phyloP scores from a whole-genome alignment of 2,888 invertebrate genomes.

The Pocota personata region DNA sequence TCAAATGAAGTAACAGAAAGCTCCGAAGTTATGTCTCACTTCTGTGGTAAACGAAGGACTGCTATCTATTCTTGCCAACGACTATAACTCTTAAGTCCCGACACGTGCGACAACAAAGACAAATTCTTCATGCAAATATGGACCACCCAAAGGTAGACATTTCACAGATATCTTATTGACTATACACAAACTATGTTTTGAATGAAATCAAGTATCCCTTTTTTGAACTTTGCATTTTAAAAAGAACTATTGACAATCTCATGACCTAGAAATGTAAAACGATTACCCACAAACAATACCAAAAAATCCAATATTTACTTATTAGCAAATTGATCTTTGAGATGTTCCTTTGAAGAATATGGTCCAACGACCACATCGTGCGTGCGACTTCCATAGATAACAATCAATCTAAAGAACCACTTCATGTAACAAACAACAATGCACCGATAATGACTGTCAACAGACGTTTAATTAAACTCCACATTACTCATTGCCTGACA shows the following conservation, averaged over 20 bases:
- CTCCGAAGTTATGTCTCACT: no score
- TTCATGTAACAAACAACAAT: neutral
- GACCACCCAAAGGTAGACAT: neutral
- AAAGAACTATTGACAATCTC: neutral
- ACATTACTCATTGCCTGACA: neutral
- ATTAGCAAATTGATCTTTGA: neutral
- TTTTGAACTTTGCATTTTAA: neutral
- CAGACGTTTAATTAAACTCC: neutral
- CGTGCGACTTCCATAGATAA: conserved; percentile 19
- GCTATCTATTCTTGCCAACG: no score
- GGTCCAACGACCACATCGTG: neutral
- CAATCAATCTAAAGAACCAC: conserved; percentile 13
- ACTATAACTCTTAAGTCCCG: no score
- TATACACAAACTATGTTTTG: neutral
- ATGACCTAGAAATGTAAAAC: neutral
- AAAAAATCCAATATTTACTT: no score
- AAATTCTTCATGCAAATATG: neutral
- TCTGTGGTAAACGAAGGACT: no score
- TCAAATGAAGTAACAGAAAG: no score
- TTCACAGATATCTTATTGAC: neutral
- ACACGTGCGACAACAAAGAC: no score
- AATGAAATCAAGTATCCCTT: neutral
- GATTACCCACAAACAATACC: neutral
- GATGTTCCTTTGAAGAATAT: neutral
- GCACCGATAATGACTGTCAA: conserved; percentile 29